Evolutionary conservation across 2,888 invertebrate species (phyloP).

Genomic region (Pyrgus malvae): DNA sequence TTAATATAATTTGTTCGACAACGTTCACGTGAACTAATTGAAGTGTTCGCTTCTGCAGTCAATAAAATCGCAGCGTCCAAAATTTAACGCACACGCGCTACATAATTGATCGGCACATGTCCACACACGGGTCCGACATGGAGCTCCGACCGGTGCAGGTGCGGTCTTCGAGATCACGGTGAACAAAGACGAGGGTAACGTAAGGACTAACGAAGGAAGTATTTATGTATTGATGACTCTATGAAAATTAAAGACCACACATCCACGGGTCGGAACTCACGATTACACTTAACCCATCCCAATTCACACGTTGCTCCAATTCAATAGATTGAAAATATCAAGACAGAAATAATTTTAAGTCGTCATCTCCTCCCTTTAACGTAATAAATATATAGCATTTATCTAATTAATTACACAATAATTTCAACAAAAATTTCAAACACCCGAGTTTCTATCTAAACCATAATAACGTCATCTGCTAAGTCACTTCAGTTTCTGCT

Average conservation of each 20-base stretch:
- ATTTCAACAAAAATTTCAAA: slow-evolving; percentile 81
- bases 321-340: slow-evolving; percentile 72
- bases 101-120: slow-evolving; percentile 56
- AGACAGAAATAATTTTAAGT: slow-evolving; percentile 80
- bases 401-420: slow-evolving; percentile 80
- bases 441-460: slow-evolving; percentile 71
- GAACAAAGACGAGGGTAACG: slow-evolving; percentile 7
- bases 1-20: slow-evolving; percentile 51
- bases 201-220: slow-evolving; percentile 6
- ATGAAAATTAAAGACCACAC: slow-evolving; percentile 37
- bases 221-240: slow-evolving; percentile 22
- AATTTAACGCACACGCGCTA: slow-evolving; percentile 23
- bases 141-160: slow-evolving; percentile 27
- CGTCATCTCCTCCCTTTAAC: slow-evolving; percentile 72
- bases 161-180: slow-evolving; percentile 17
- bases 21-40: slow-evolving; percentile 32
- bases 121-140: slow-evolving; percentile 58
- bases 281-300: slow-evolving; percentile 57
- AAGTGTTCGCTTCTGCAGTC: slow-evolving; percentile 32
- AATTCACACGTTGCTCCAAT: slow-evolving; percentile 62
- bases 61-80: slow-evolving; percentile 21
- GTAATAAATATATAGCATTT: slow-evolving; percentile 79
- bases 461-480: slow-evolving; percentile 73
- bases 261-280: slow-evolving; percentile 45
- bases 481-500: slow-evolving; percentile 75